Evolutionary conservation across 2,113 vertebrate genomes (phyloP), one percentile per base, ranked within the genome.

Genomic region (Halichoeres trimaculatus): DNA sequence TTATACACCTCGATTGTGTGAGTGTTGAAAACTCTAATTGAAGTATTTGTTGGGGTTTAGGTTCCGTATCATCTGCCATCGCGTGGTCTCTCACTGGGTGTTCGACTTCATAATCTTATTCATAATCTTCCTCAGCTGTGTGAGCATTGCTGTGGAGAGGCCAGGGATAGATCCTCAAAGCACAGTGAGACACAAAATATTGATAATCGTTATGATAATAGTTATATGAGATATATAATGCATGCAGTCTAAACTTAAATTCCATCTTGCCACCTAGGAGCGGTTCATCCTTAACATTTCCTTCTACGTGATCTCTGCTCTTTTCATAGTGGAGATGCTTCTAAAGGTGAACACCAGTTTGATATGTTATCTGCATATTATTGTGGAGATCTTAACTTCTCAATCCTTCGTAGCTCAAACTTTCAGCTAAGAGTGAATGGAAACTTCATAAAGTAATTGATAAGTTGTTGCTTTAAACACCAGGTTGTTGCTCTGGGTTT

Each of bases 241-340:
- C 14, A 12, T 41, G 40, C 12, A n/a, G 10, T 0, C 12, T 54
- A 1, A 26, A 52, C 52, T 22, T 45, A 6, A 35, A 50, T 57
- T 3, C 22, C 5, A 12, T 16, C 24, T 4, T 70, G 24, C 6
- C 40, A 77, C 84, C 16, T 88, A 98, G 96, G 96, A 98, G 75
- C 92, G 94, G 19, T 56, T 85, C 71, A 95, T 96, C 81, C 89
- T 98, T 40, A 94, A 89, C 30, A 83, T 95, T 55, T 96, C 95
- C 73, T 94, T 95, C 88, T 95, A 96, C 81, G 88, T 97, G 76
- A 96, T 97, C 91, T 95, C 95, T 17, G 94, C 91, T 11, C 95
- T 97, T 76, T 98, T 98, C 50, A 89, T 96, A 65, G 87, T 84
- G 3, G 97, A 98, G 90, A 98, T 97, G 96, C 89, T 95, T 88